Percentiles rank a stretch among this genome's conserved stretches.
Conservation (phyloP, 1,140 invertebrate species). For the Formica exsecta region DNA sequence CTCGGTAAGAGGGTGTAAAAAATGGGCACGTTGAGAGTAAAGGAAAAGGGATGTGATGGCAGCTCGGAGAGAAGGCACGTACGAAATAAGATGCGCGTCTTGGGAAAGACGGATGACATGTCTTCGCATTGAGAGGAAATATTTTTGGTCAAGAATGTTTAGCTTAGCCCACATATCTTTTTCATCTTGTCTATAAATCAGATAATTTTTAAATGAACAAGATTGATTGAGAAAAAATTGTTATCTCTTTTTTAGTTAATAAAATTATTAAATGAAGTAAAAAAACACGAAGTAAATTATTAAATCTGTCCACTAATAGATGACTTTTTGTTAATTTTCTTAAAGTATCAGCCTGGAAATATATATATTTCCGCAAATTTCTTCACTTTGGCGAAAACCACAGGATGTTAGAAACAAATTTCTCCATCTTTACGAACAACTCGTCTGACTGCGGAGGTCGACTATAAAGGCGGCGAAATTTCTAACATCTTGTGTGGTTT, state of each 20-base stretch:
- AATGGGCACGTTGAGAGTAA: conserved; percentile 49
- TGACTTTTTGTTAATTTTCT: neutral
- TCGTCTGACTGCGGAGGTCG: neutral
- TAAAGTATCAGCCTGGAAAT: neutral
- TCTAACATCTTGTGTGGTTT: conserved; percentile 61
- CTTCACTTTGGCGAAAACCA: conserved; percentile 9
- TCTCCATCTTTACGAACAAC: neutral
- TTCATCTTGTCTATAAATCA: neutral
- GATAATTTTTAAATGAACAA: neutral
- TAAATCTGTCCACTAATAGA: neutral
- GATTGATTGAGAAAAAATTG: neutral
- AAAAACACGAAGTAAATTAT: neutral
- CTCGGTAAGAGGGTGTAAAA: conserved; percentile 57
- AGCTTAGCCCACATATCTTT: neutral
- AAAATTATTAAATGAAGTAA: neutral
- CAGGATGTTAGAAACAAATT: conserved; percentile 43
- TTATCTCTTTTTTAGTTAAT: neutral
- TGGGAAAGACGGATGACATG: conserved; percentile 37
- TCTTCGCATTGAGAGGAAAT: conserved; percentile 46
- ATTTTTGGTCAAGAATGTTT: conserved; percentile 44
- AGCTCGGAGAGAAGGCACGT: conserved; percentile 30
- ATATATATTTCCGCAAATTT: conserved; percentile 5
- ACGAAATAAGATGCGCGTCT: conserved; percentile 60
- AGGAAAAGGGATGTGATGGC: conserved; percentile 52
- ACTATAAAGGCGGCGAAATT: conserved; percentile 52